Conservation (phyloP, 1,140 invertebrate species). For the Zelostemma sp. region DNA sequence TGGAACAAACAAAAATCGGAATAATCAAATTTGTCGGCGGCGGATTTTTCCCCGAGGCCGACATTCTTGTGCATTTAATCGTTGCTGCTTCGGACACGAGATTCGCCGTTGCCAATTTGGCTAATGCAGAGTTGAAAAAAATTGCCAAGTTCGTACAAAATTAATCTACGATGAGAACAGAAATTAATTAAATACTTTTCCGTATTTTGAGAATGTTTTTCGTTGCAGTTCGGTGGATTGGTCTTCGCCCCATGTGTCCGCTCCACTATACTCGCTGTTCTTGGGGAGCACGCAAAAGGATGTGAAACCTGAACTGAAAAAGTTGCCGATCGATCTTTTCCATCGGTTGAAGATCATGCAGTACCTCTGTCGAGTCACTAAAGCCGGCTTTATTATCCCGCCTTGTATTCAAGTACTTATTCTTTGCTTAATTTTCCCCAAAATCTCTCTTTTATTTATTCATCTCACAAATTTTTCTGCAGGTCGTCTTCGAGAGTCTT, state of each 20-base stretch:
- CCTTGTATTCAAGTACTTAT: conserved; percentile 80
- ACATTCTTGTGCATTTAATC: conserved; percentile 83
- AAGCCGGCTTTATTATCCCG: conserved; percentile 83
- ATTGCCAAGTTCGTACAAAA: conserved; percentile 73
- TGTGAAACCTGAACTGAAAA: conserved; percentile 75
- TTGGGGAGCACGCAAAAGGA: conserved; percentile 76
- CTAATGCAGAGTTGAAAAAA: conserved; percentile 81
- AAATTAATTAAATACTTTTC: too few relatives aligned
- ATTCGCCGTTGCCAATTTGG: conserved; percentile 83
- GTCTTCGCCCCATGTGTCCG: conserved; percentile 76
- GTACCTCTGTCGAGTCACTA: conserved; percentile 84
- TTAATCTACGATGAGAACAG: too few relatives aligned
- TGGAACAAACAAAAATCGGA: conserved; percentile 84
- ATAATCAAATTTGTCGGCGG: conserved; percentile 86
- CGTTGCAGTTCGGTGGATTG: conserved; percentile 81
- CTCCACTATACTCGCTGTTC: conserved; percentile 83
- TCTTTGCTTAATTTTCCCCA: background rate
- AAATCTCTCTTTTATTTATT: too few relatives aligned
- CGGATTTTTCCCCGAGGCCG: conserved; percentile 81
- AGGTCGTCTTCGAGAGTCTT: conserved; percentile 89
- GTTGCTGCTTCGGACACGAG: conserved; percentile 89
- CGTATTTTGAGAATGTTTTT: conserved; percentile 6
- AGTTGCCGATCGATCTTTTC: conserved; percentile 82
- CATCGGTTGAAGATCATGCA: conserved; percentile 88
- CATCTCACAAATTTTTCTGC: conserved; percentile 55